phyloP scores from a whole-genome alignment of 2,797 vertebrate species.

The Lagorchestes hirsutus region DNA sequence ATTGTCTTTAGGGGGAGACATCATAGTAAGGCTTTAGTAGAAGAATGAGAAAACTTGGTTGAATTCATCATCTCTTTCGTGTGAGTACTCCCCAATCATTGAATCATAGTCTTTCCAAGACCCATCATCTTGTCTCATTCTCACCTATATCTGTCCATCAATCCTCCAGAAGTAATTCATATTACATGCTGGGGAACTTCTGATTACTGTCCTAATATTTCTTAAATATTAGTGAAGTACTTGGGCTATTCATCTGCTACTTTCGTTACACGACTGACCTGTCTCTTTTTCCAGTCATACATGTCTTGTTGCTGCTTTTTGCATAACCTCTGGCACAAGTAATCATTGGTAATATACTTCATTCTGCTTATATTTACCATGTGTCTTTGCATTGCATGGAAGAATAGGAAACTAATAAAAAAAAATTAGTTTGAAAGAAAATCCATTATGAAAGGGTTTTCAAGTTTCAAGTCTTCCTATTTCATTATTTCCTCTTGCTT shows the following conservation, averaged over 20 bases:
- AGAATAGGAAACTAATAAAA: neutral
- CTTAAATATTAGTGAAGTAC: neutral
- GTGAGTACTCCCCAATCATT: neutral
- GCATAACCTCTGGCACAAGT: neutral
- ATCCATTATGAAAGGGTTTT: slow-evolving; percentile 56
- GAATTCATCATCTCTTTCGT: neutral
- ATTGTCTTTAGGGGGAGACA: neutral
- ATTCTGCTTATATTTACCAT: neutral
- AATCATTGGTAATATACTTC: neutral
- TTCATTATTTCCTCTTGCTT: slow-evolving; percentile 62
- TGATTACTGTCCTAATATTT: neutral
- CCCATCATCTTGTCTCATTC: neutral
- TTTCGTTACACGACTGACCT: neutral
- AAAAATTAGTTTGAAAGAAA: slow-evolving; percentile 44
- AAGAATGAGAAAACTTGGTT: neutral
- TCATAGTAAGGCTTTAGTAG: neutral
- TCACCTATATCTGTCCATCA: neutral
- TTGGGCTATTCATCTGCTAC: neutral
- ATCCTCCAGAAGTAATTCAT: neutral
- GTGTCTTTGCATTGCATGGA: neutral
- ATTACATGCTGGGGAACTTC: neutral
- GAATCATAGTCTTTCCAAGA: neutral
- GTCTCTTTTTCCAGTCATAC: neutral
- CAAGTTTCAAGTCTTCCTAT: slow-evolving; percentile 73
- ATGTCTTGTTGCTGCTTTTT: slow-evolving; percentile 46